Conservation (phyloP, 2,888 invertebrate genomes). For the Agapostemon virescens region DNA sequence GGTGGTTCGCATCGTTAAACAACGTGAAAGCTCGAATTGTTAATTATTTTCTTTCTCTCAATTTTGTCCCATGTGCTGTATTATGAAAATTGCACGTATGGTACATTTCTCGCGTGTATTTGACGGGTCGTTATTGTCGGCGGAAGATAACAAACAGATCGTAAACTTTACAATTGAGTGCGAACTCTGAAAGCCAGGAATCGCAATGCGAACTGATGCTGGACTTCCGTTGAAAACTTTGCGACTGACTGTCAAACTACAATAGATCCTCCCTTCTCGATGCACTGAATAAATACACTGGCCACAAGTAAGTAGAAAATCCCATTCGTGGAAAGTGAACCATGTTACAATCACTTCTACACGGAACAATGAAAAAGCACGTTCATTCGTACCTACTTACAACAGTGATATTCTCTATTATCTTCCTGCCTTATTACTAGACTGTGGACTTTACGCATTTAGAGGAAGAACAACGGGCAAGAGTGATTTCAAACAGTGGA, state of each 20-base stretch:
- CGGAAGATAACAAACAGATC: slow-evolving; percentile 54
- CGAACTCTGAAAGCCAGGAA: slow-evolving; percentile 17
- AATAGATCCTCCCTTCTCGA: slow-evolving; percentile 16
- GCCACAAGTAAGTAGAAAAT: slow-evolving; percentile 12
- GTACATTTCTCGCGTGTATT: slow-evolving; percentile 34
- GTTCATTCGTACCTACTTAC: background rate
- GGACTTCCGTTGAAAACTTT: slow-evolving; percentile 13
- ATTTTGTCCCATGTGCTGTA: slow-evolving; percentile 34
- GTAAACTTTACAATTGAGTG: slow-evolving; percentile 53
- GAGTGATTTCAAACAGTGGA: no score
- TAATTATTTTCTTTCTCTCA: slow-evolving; percentile 19
- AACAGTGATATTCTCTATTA: background rate
- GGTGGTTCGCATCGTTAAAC: no score
- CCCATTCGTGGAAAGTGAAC: slow-evolving; percentile 3
- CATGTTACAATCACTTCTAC: background rate
- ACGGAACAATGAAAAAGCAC: background rate
- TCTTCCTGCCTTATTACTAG: background rate
- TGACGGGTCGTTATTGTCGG: slow-evolving; percentile 46
- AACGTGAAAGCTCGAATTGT: slow-evolving; percentile 3
- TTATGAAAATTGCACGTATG: slow-evolving; percentile 36
- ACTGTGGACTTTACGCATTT: background rate
- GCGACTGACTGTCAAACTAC: slow-evolving; percentile 13
- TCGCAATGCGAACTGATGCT: slow-evolving; percentile 12
- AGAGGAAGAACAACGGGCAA: background rate
- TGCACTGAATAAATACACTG: slow-evolving; percentile 14